A percentile compares a stretch with the other conserved stretches of the same genome.
phyloP scores from a whole-genome alignment of 2,113 vertebrate genomes.

The Epinephelus moara region DNA sequence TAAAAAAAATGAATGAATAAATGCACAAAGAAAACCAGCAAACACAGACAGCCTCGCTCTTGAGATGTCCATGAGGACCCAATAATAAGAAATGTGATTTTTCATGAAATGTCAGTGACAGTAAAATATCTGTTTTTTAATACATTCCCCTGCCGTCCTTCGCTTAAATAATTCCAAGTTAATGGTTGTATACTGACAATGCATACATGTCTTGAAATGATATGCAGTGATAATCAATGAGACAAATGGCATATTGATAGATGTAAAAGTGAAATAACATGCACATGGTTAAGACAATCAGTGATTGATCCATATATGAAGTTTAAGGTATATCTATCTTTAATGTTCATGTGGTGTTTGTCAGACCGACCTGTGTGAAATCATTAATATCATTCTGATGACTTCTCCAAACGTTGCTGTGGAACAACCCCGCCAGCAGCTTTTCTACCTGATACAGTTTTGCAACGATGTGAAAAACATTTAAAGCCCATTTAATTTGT shows the following conservation, averaged over 20 bases:
- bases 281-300: neutral
- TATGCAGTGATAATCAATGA: slow-evolving; percentile 18
- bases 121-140: slow-evolving; percentile 14
- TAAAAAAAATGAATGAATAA: slow-evolving; percentile 5
- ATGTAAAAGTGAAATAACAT: slow-evolving; percentile 18
- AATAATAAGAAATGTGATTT: slow-evolving; percentile 34
- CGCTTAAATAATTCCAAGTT: slow-evolving; percentile 14
- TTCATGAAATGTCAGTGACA: slow-evolving; percentile 47
- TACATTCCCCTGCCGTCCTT: neutral
- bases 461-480: neutral
- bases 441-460: neutral
- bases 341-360: neutral
- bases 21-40: slow-evolving; percentile 35
- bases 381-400: neutral
- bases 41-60: slow-evolving; percentile 6
- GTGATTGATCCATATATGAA: neutral
- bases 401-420: neutral
- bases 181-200: slow-evolving; percentile 29
- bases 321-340: neutral
- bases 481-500: neutral
- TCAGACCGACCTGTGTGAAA: neutral
- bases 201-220: slow-evolving; percentile 7
- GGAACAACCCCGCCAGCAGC: neutral
- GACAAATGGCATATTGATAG: slow-evolving; percentile 12
- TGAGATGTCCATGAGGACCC: neutral